Percentiles rank a stretch among this genome's conserved stretches.
These are phyloP conservation scores for Pantelozetes paolii DNA, from an alignment of 2,888 invertebrate species.

Conservation along the genomic window DNA sequence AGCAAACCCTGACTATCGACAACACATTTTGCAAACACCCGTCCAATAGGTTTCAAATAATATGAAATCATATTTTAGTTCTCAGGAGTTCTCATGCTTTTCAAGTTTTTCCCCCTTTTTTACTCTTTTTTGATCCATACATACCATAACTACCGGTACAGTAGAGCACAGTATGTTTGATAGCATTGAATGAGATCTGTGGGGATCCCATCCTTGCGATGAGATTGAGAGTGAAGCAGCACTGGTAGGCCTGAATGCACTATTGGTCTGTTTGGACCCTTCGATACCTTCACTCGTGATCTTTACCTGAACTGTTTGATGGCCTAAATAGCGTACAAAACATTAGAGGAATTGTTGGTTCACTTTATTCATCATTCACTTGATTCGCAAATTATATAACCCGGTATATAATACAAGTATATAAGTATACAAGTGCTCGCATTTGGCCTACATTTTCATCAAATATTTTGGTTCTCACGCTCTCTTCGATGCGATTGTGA, in stretches of 20 bases:
- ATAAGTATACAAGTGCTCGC: no score
- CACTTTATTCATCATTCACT: slow-evolving; percentile 8
- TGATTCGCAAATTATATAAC: slow-evolving; percentile 5
- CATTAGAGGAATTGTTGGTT: no score
- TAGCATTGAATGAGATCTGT: not conserved
- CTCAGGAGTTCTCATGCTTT: slow-evolving; percentile 14
- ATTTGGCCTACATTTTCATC: not conserved
- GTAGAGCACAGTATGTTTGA: not conserved
- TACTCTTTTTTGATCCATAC: not conserved
- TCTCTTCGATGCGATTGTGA: not conserved
- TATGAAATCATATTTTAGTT: no score
- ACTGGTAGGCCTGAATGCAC: not conserved
- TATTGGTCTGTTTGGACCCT: not conserved
- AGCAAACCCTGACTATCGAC: slow-evolving; percentile 9
- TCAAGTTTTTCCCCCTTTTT: not conserved
- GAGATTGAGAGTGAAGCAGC: not conserved
- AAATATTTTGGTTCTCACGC: slow-evolving; percentile 16
- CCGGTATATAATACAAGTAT: slow-evolving; percentile 6
- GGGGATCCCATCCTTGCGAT: not conserved
- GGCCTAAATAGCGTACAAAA: not conserved
- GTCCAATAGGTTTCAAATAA: not conserved
- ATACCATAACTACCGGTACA: slow-evolving; percentile 3
- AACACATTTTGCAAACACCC: not conserved
- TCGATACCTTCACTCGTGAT: slow-evolving; percentile 10
- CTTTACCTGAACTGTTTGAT: not conserved